phyloP scores from a whole-genome alignment of 2,888 invertebrate species.

The Theretra japonica region DNA sequence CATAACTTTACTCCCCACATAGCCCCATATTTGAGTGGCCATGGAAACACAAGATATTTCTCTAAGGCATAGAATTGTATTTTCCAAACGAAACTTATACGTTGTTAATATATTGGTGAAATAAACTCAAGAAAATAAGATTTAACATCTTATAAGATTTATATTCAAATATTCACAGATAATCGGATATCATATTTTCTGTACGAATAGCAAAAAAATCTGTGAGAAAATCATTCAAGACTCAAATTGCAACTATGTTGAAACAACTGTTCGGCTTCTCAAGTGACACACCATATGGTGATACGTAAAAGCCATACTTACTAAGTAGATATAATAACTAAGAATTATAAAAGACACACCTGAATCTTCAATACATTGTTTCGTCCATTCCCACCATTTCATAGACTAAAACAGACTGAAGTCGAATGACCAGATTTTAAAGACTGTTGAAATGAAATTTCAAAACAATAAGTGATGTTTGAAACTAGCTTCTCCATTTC shows the following conservation, averaged over 20 bases:
- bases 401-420: not conserved
- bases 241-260: slow-evolving; percentile 19
- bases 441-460: slow-evolving; percentile 44
- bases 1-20: too few relatives aligned
- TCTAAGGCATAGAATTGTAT: too few relatives aligned
- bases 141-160: not conserved
- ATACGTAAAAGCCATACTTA: not conserved
- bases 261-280: slow-evolving; percentile 16
- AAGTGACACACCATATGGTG: slow-evolving; percentile 14
- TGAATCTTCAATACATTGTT: slow-evolving; percentile 3
- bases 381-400: not conserved
- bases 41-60: too few relatives aligned
- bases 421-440: slow-evolving; percentile 22
- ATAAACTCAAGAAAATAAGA: not conserved
- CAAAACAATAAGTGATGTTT: slow-evolving; percentile 58
- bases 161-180: not conserved
- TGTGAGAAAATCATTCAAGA: not conserved
- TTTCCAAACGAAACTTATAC: too few relatives aligned
- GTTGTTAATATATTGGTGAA: too few relatives aligned
- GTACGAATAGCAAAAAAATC: not conserved
- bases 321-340: not conserved
- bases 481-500: slow-evolving; percentile 55
- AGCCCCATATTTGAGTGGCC: too few relatives aligned
- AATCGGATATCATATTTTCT: not conserved
- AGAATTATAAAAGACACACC: not conserved